phyloP scores from a whole-genome alignment of 2,888 invertebrate species.

The Drosophila monieri region DNA sequence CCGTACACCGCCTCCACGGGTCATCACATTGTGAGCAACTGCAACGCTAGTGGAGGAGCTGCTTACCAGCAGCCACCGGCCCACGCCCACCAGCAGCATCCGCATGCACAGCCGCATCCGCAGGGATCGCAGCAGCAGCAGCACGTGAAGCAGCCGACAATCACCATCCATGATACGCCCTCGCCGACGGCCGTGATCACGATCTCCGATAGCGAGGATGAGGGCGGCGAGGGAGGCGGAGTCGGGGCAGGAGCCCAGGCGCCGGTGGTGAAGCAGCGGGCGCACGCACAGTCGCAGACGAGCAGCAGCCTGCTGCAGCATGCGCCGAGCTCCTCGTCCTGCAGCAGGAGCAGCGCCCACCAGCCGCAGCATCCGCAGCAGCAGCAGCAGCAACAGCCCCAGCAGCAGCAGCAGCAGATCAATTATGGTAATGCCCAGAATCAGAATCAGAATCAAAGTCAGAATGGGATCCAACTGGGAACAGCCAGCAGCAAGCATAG shows the following conservation, averaged over 20 bases:
- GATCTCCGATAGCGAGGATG: conserved; percentile 97
- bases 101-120: conserved; percentile 47
- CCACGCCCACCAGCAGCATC: conserved; percentile 64
- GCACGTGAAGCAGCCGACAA: conserved; percentile 88
- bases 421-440: conserved; percentile 71
- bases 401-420: conserved; percentile 75
- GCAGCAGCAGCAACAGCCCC: conserved; percentile 81
- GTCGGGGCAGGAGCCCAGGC: conserved; percentile 55
- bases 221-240: conserved; percentile 85
- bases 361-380: conserved; percentile 84
- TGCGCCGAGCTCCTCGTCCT: conserved; percentile 71
- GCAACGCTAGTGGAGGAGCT: conserved; percentile 55
- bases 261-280: conserved; percentile 78
- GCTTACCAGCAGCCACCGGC: conserved; percentile 60
- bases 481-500: conserved; percentile 43
- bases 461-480: conserved; percentile 42
- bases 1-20: conserved; percentile 60
- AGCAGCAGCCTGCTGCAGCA: conserved; percentile 80
- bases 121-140: conserved; percentile 49
- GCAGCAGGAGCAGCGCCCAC: conserved; percentile 82
- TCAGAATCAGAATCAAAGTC: conserved; percentile 35
- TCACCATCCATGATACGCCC: conserved; percentile 97
- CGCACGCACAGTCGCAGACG: conserved; percentile 83
- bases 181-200: conserved; percentile 98
- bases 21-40: conserved; percentile 75